A percentile compares a stretch with the other conserved stretches of the same genome.
Conservation (phyloP, 2,113 vertebrate genomes). For the Campylomormyrus numenius region DNA sequence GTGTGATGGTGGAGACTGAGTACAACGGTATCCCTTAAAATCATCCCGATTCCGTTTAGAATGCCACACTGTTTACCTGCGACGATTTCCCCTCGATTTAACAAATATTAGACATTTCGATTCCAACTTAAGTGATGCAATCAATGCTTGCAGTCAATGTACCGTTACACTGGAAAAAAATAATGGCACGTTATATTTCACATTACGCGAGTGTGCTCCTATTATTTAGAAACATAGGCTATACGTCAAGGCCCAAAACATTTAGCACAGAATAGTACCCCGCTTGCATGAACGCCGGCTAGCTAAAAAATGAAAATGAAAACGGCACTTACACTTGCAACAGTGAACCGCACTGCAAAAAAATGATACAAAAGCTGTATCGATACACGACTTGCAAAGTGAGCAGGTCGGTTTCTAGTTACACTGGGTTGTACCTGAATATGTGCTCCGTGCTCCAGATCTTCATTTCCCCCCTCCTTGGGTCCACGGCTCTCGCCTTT, state of each 20-base stretch:
- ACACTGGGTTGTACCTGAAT: slow-evolving; percentile 52
- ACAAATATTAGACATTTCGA: neutral
- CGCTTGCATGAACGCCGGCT: neutral
- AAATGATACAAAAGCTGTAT: neutral
- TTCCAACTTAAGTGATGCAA: neutral
- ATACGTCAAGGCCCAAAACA: neutral
- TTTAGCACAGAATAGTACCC: neutral
- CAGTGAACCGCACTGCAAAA: neutral
- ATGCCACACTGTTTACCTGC: neutral
- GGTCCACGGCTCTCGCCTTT: neutral
- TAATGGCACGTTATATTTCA: neutral
- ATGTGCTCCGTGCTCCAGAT: slow-evolving; percentile 70
- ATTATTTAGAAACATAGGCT: neutral
- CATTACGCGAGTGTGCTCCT: neutral
- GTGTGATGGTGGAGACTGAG: neutral
- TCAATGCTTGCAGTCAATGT: neutral
- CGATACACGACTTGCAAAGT: neutral
- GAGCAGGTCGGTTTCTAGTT: neutral
- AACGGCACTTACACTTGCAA: neutral
- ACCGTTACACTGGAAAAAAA: neutral
- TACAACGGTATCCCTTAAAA: neutral
- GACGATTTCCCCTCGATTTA: neutral
- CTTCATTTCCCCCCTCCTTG: slow-evolving; percentile 50
- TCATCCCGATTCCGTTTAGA: neutral
- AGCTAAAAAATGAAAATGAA: neutral